Conservation (phyloP, 2,797 vertebrate species). For the Acipenser transmontanus region DNA sequence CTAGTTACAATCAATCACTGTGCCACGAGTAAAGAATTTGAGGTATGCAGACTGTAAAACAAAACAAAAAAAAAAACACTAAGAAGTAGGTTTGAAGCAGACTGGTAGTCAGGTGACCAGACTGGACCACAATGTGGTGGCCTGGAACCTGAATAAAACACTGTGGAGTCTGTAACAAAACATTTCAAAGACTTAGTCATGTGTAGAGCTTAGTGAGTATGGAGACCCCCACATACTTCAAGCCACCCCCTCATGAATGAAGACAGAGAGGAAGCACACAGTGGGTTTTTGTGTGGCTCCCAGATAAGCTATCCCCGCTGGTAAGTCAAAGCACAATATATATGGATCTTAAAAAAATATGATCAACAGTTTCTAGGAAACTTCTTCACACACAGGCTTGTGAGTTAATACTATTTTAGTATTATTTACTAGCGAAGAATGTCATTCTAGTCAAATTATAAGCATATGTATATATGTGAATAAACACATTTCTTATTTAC, state of each 20-base stretch:
- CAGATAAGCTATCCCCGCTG: constrained; percentile 32
- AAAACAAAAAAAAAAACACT: constrained; percentile 13
- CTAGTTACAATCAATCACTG: constrained; percentile 64
- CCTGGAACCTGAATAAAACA: constrained; percentile 10
- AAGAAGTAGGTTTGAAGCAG: constrained; percentile 33
- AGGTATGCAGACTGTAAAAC: constrained; percentile 73
- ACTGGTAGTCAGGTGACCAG: constrained; percentile 49
- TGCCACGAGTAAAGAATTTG: constrained; percentile 61
- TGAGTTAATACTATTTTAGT: too few species aligned
- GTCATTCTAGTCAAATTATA: too few species aligned
- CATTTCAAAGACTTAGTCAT: constrained; percentile 15
- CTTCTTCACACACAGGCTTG: too few species aligned
- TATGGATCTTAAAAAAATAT: background rate
- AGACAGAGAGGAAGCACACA: constrained; percentile 33
- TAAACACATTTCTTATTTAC: too few species aligned
- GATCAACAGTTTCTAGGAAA: background rate
- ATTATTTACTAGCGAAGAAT: too few species aligned
- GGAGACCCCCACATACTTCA: constrained; percentile 10
- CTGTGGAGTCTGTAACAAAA: background rate
- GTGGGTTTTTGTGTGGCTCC: constrained; percentile 51
- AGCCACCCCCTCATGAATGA: constrained; percentile 4
- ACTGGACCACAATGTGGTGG: constrained; percentile 3
- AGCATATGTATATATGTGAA: too few species aligned
- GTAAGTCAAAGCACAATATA: background rate
- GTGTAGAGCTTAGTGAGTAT: constrained; percentile 2